A percentile compares a stretch with the other conserved stretches of the same genome.
phyloP scores from a whole-genome alignment of 2,113 vertebrate species.

The Hippocampus abdominalis region DNA sequence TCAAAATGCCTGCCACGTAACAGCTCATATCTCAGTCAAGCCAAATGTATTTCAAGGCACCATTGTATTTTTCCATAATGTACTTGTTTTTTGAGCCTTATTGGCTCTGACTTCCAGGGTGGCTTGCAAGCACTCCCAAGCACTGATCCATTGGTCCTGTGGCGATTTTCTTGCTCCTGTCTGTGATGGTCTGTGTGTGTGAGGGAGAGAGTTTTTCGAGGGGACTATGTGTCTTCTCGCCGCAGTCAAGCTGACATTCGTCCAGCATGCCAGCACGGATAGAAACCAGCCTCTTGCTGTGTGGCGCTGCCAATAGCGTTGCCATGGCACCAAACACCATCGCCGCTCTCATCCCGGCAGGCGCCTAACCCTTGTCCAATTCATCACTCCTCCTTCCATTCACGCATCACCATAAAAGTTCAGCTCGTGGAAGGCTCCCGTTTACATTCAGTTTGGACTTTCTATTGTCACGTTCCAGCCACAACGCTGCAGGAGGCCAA shows the following conservation, averaged over 20 bases:
- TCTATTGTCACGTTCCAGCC: neutral
- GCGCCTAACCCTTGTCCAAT: constrained; percentile 5
- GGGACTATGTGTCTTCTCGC: constrained; percentile 40
- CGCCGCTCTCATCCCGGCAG: constrained; percentile 33
- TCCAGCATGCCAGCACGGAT: constrained; percentile 49
- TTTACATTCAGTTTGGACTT: constrained; percentile 6
- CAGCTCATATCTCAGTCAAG: no score
- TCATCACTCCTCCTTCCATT: constrained; percentile 19
- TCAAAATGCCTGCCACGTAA: no score
- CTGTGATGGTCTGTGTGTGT: constrained; percentile 18
- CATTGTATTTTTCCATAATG: no score
- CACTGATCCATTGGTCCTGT: no score
- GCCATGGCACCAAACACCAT: constrained; percentile 59
- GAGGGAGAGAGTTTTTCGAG: constrained; percentile 2
- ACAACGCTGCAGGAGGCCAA: neutral
- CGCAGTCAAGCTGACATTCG: constrained; percentile 43
- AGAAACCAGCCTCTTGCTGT: constrained; percentile 47
- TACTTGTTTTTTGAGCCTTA: no score
- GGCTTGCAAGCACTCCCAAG: no score
- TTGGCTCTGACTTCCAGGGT: no score
- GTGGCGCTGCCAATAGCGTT: constrained; percentile 53
- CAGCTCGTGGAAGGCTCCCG: constrained; percentile 5
- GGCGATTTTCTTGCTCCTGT: no score
- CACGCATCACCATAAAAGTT: constrained; percentile 26
- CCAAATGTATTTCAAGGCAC: no score